Conservation (phyloP, 2,113 vertebrate species). For the Varanus komodoensis region DNA sequence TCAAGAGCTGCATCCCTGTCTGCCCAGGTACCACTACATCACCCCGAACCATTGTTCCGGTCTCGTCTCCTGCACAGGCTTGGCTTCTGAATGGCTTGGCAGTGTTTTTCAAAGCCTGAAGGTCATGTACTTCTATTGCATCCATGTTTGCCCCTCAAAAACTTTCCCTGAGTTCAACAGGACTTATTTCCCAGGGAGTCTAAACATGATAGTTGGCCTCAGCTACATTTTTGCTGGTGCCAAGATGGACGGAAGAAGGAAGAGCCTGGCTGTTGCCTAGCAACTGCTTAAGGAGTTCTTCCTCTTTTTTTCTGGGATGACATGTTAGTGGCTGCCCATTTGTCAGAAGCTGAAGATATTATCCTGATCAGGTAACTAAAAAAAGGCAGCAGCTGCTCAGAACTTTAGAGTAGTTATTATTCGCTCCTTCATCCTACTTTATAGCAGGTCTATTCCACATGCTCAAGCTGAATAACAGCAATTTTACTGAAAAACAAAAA, state of each 20-base stretch:
- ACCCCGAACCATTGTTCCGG: neutral
- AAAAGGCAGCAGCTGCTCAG: constrained; percentile 9
- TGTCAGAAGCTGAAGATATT: neutral
- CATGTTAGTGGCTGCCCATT: neutral
- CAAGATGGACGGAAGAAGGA: neutral
- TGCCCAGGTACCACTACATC: no score
- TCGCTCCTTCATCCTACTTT: constrained; percentile 24
- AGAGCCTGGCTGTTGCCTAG: neutral
- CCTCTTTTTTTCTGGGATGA: neutral
- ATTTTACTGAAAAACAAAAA: constrained; percentile 32
- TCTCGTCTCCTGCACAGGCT: neutral
- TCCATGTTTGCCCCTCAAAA: neutral
- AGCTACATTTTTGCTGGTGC: neutral
- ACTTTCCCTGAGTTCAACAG: neutral
- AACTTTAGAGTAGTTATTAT: constrained; percentile 16
- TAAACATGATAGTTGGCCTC: neutral
- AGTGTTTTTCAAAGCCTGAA: neutral
- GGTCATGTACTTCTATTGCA: neutral
- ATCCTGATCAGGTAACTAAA: neutral
- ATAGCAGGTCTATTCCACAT: constrained; percentile 16
- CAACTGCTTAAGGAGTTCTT: neutral
- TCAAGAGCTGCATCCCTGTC: no score
- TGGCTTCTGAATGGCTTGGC: neutral
- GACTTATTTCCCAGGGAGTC: neutral
- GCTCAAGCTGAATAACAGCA: constrained; percentile 24